These are phyloP conservation scores for Seladonia tumulorum DNA, from an alignment of 2,888 invertebrate genomes.

Conservation along the genomic window DNA sequence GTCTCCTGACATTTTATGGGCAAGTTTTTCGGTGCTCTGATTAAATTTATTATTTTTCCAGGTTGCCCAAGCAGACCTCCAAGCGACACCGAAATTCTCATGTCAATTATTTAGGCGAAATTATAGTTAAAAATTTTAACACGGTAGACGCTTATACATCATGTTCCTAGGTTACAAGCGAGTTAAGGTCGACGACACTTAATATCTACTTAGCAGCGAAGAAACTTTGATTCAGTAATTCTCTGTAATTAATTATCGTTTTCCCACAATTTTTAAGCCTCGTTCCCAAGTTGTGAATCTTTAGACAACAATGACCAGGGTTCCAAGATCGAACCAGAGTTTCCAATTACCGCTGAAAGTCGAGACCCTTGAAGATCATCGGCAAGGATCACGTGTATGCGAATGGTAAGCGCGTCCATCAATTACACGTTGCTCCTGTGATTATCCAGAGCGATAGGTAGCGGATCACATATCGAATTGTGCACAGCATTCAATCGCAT, in stretches of 20 bases:
- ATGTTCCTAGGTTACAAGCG: not conserved
- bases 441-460: slow-evolving; percentile 35
- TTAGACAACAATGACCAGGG: not conserved
- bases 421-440: slow-evolving; percentile 64
- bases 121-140: not conserved
- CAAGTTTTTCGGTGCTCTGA: not conserved
- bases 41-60: not conserved
- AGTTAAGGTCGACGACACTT: too few species aligned
- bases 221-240: not conserved
- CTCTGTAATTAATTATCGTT: not conserved
- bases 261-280: not conserved
- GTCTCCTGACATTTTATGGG: not conserved
- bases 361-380: slow-evolving; percentile 49
- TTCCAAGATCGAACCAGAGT: not conserved
- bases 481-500: slow-evolving; percentile 60
- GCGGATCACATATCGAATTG: slow-evolving; percentile 58
- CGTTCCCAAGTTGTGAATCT: not conserved
- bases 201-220: not conserved
- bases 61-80: not conserved
- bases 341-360: slow-evolving; percentile 37
- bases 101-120: not conserved
- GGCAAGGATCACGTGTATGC: slow-evolving; percentile 32
- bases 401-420: slow-evolving; percentile 62
- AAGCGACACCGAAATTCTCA: not conserved
- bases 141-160: not conserved